phyloP scores from a whole-genome alignment of 1,140 invertebrate species.

The Drosophila leontia region DNA sequence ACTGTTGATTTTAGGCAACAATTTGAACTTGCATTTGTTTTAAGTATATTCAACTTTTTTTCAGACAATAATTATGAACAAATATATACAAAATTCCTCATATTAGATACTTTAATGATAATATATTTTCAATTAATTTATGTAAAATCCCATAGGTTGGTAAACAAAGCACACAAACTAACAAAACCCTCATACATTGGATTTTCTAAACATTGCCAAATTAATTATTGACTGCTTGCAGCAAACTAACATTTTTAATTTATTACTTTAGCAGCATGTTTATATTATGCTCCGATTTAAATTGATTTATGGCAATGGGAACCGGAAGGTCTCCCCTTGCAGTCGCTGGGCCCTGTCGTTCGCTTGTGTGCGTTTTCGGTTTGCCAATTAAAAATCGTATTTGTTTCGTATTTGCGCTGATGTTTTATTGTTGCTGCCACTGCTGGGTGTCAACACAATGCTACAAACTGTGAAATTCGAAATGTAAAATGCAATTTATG shows the following conservation, averaged over 20 bases:
- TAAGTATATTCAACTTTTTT: background rate
- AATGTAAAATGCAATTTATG: slow-evolving; percentile 45
- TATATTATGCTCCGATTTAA: slow-evolving; percentile 23
- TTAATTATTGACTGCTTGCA: slow-evolving; percentile 6
- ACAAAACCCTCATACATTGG: background rate
- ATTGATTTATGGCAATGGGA: slow-evolving; percentile 30
- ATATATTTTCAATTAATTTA: background rate
- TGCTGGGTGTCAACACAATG: slow-evolving; percentile 57
- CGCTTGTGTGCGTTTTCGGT: slow-evolving; percentile 31
- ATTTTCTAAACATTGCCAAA: background rate
- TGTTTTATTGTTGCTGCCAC: slow-evolving; percentile 42
- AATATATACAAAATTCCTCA: background rate
- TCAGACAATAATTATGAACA: background rate
- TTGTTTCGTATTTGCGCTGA: slow-evolving; percentile 65
- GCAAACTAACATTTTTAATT: slow-evolving; percentile 1
- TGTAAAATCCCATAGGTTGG: background rate
- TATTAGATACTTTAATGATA: background rate
- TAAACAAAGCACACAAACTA: background rate
- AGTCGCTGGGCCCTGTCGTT: background rate
- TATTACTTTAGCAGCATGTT: slow-evolving; percentile 10
- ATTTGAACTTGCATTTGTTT: background rate
- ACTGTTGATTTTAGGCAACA: too few species aligned
- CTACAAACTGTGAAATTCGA: slow-evolving; percentile 39
- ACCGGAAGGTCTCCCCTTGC: slow-evolving; percentile 24
- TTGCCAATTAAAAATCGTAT: slow-evolving; percentile 74